These are phyloP conservation scores for Cheilosia vulpina DNA, from an alignment of 2,888 invertebrate genomes.

Conservation along the genomic window DNA sequence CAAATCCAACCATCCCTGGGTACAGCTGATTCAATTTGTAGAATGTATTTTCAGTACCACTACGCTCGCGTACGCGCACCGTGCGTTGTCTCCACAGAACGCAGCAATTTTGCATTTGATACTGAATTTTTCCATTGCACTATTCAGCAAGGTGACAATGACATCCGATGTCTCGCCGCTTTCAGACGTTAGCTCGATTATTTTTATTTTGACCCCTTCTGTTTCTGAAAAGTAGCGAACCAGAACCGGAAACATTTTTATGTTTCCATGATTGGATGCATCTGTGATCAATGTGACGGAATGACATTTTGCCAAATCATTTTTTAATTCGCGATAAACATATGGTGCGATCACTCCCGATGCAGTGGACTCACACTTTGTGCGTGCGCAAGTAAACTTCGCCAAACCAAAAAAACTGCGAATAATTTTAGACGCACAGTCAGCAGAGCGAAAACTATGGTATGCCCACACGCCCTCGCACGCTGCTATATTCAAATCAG, in stretches of 20 bases:
- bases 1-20: no score
- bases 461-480: no score
- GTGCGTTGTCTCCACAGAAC: not conserved
- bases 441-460: no score
- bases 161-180: not conserved
- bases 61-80: not conserved
- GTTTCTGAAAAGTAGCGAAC: slow-evolving; percentile 35
- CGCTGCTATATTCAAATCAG: no score
- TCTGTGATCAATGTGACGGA: slow-evolving; percentile 3
- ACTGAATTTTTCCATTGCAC: no score
- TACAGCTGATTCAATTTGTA: no score
- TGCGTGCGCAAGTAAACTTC: slow-evolving; percentile 37
- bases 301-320: slow-evolving; percentile 7
- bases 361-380: slow-evolving; percentile 35
- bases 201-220: slow-evolving; percentile 23
- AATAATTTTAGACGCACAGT: no score
- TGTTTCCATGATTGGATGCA: slow-evolving; percentile 22
- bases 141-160: no score
- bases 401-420: slow-evolving; percentile 13
- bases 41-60: no score
- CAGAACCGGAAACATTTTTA: slow-evolving; percentile 37
- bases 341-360: slow-evolving; percentile 24
- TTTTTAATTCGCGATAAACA: slow-evolving; percentile 2
- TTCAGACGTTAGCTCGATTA: slow-evolving; percentile 10
- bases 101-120: no score